A percentile compares a stretch with the other conserved stretches of the same genome.
phyloP scores from a whole-genome alignment of 2,113 vertebrate species.

The Bufo gargarizans region DNA sequence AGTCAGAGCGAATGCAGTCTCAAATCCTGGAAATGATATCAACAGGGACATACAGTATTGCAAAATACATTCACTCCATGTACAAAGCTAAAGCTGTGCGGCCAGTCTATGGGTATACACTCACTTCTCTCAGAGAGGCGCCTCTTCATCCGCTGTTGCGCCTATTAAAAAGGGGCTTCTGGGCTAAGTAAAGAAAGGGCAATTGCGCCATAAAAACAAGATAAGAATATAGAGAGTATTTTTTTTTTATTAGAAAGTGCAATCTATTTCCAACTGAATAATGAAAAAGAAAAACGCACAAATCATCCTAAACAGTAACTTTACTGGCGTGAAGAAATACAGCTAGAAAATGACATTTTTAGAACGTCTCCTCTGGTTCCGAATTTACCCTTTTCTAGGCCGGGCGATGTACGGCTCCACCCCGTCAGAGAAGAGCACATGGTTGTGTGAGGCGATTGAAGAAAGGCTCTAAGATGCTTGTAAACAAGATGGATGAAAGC shows the following conservation, averaged over 20 bases:
- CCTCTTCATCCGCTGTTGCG: not conserved
- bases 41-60: slow-evolving; percentile 51
- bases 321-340: slow-evolving; percentile 16
- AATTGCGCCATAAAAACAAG: slow-evolving; percentile 25
- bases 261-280: slow-evolving; percentile 25
- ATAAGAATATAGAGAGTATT: slow-evolving; percentile 23
- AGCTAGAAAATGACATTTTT: not conserved
- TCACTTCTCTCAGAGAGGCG: not conserved
- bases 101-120: slow-evolving; percentile 28
- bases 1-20: slow-evolving; percentile 44
- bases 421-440: not conserved
- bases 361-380: not conserved
- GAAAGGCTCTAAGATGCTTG: slow-evolving; percentile 32
- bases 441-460: not conserved
- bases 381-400: not conserved
- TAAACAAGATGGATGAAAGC: slow-evolving; percentile 19
- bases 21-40: slow-evolving; percentile 47
- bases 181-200: not conserved
- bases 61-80: slow-evolving; percentile 58
- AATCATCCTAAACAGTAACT: slow-evolving; percentile 17
- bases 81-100: slow-evolving; percentile 45
- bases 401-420: not conserved
- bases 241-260: slow-evolving; percentile 40
- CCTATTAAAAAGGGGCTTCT: slow-evolving; percentile 20
- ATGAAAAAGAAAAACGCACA: not conserved